Evolutionary conservation across 2,888 invertebrate genomes (phyloP).

Genomic region (Orchesellides sinensis): DNA sequence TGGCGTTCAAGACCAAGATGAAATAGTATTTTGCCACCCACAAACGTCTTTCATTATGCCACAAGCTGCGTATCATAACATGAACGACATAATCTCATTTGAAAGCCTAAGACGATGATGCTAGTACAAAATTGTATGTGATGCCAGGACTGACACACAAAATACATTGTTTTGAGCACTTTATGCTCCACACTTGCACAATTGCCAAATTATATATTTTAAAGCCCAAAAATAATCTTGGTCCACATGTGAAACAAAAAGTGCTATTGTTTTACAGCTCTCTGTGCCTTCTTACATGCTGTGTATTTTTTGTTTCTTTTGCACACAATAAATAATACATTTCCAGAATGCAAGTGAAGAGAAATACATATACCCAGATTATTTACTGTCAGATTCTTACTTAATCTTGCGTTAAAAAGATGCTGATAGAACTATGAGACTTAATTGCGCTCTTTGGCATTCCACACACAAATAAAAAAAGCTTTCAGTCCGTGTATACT

Average conservation of each 20-base stretch:
- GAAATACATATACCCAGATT: background rate
- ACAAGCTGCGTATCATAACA: too few relatives aligned
- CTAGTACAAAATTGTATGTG: too few relatives aligned
- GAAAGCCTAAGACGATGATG: too few relatives aligned
- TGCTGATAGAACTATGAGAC: conserved; percentile 37
- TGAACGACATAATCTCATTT: too few relatives aligned
- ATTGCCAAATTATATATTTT: conserved; percentile 47
- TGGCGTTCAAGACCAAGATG: background rate
- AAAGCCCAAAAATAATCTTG: conserved; percentile 30
- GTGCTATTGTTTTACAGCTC: conserved; percentile 11
- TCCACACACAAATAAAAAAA: conserved; percentile 28
- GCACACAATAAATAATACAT: background rate
- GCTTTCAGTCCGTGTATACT: conserved; percentile 7
- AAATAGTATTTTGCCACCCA: conserved; percentile 28
- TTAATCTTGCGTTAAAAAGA: conserved; percentile 55
- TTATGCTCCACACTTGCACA: conserved; percentile 24
- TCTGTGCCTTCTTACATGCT: too few relatives aligned
- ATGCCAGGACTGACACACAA: background rate
- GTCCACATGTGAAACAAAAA: conserved; percentile 10
- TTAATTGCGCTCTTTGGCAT: conserved; percentile 40
- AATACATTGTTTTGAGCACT: too few relatives aligned
- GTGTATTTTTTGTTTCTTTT: too few relatives aligned
- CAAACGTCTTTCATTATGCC: conserved; percentile 18
- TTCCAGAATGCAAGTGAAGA: background rate
- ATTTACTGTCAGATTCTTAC: conserved; percentile 52